phyloP scores from a whole-genome alignment of 1,140 invertebrate species.

The Atta cephalotes region DNA sequence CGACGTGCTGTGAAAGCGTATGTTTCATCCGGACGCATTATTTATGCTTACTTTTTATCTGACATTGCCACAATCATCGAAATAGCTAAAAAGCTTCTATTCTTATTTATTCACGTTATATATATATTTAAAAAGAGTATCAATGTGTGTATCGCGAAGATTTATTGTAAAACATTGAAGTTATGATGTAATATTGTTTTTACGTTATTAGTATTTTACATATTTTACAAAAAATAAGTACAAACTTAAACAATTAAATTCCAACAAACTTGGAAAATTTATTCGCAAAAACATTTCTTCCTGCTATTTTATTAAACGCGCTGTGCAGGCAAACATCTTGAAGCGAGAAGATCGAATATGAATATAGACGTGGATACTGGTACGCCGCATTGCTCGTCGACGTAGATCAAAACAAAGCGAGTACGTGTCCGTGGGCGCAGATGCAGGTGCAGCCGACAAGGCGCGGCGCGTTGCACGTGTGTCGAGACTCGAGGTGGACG shows the following conservation, averaged over 20 bases:
- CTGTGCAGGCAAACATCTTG: neutral
- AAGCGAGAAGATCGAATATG: slow-evolving; percentile 47
- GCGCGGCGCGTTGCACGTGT: slow-evolving; percentile 35
- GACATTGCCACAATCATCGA: neutral
- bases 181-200: neutral
- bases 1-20: slow-evolving; percentile 26
- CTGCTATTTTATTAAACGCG: slow-evolving; percentile 6
- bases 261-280: neutral
- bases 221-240: neutral
- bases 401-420: slow-evolving; percentile 58
- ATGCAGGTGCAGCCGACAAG: slow-evolving; percentile 58
- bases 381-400: slow-evolving; percentile 32
- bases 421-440: slow-evolving; percentile 35
- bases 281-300: neutral
- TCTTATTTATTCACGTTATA: neutral
- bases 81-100: neutral
- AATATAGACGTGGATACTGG: slow-evolving; percentile 39
- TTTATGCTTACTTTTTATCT: neutral
- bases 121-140: neutral
- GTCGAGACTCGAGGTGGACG: slow-evolving; percentile 43
- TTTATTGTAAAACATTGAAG: neutral
- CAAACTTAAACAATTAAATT: neutral
- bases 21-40: slow-evolving; percentile 44
- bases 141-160: neutral
- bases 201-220: neutral